These are phyloP conservation scores for Heptranchias perlo DNA, from an alignment of 2,113 vertebrate species.

Conservation along the genomic window DNA sequence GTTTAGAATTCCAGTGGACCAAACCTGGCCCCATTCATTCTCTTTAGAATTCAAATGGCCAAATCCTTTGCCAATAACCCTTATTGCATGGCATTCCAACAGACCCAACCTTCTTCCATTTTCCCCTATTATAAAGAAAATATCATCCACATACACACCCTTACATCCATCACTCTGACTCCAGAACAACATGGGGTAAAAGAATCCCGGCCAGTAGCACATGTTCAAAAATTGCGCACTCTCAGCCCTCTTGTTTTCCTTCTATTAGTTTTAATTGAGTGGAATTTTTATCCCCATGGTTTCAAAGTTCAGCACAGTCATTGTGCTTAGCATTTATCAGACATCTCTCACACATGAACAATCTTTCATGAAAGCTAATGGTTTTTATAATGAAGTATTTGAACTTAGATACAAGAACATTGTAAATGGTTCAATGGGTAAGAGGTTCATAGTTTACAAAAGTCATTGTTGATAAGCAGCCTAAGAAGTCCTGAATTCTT, in stretches of 20 bases:
- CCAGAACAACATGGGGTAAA: neutral
- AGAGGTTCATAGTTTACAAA: neutral
- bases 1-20: neutral
- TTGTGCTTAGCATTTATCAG: neutral
- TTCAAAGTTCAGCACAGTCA: neutral
- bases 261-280: neutral
- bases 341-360: neutral
- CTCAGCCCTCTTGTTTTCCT: neutral
- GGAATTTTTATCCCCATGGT: neutral
- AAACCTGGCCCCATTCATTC: neutral
- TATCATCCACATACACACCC: neutral
- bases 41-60: neutral
- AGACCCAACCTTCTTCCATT: neutral
- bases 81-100: neutral
- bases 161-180: neutral
- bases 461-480: too few relatives aligned
- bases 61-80: neutral
- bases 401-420: neutral
- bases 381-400: neutral
- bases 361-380: neutral
- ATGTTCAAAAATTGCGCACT: neutral
- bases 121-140: neutral
- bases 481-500: too few relatives aligned
- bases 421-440: neutral
- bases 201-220: neutral